A percentile compares a stretch with the other conserved stretches of the same genome.
Conservation (phyloP, 2,888 invertebrate genomes). For the Anthoptus insignis region DNA sequence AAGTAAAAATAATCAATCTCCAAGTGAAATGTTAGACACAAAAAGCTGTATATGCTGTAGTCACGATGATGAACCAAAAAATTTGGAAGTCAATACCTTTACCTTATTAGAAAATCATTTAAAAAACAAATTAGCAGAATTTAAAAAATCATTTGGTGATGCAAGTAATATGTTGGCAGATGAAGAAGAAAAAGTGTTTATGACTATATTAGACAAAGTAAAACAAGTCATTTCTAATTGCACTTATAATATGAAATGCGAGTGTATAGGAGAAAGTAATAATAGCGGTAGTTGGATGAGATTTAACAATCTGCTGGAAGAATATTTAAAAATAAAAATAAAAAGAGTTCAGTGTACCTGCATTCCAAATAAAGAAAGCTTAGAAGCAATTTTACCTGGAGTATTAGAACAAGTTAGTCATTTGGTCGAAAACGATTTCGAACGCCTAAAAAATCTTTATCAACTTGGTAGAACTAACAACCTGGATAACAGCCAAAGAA, state of each 20-base stretch:
- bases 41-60: conserved; percentile 66
- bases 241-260: conserved; percentile 62
- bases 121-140: conserved; percentile 65
- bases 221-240: conserved; percentile 69
- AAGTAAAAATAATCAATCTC: conserved; percentile 13
- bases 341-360: conserved; percentile 70
- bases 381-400: conserved; percentile 58
- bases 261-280: conserved; percentile 53
- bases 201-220: conserved; percentile 64
- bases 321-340: conserved; percentile 78
- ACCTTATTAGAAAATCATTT: conserved; percentile 72
- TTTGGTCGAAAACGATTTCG: conserved; percentile 76
- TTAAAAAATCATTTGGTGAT: conserved; percentile 59
- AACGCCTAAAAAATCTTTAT: conserved; percentile 67
- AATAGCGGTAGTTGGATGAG: conserved; percentile 71
- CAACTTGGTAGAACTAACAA: conserved; percentile 52
- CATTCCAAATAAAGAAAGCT: conserved; percentile 52
- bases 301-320: conserved; percentile 73
- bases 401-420: conserved; percentile 68
- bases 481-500: background rate
- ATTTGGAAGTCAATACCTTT: conserved; percentile 76
- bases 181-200: conserved; percentile 67
- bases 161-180: conserved; percentile 58
- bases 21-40: conserved; percentile 1
- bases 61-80: conserved; percentile 57